Conservation (phyloP, 2,888 invertebrate species). For the Choreutis nemorana region DNA sequence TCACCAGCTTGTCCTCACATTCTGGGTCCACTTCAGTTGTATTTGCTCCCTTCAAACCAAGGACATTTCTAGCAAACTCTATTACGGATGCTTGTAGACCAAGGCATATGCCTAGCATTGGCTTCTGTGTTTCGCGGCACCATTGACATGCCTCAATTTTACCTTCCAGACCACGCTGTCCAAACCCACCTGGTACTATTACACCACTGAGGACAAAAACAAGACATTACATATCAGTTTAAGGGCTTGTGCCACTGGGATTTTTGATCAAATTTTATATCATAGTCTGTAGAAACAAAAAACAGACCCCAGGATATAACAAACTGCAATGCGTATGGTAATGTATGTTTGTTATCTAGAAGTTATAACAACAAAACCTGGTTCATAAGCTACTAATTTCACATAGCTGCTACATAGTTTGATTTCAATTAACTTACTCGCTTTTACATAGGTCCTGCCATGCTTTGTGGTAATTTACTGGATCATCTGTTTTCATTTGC, state of each 20-base stretch:
- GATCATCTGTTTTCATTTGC: slow-evolving; percentile 74
- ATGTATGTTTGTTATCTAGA: too few species aligned
- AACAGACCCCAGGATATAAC: too few species aligned
- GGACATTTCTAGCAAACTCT: slow-evolving; percentile 90
- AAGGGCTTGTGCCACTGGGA: too few species aligned
- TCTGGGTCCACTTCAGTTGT: slow-evolving; percentile 84
- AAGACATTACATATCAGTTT: too few species aligned
- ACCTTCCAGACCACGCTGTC: slow-evolving; percentile 94
- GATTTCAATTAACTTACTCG: slow-evolving; percentile 70
- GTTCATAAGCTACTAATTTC: too few species aligned
- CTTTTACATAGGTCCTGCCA: slow-evolving; percentile 91
- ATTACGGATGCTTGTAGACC: slow-evolving; percentile 97
- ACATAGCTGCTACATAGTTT: too few species aligned
- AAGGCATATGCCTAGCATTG: slow-evolving; percentile 96
- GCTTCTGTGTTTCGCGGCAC: slow-evolving; percentile 90
- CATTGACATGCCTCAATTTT: slow-evolving; percentile 93
- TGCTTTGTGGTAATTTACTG: slow-evolving; percentile 88
- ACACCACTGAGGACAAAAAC: slow-evolving; percentile 74
- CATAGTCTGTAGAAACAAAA: too few species aligned
- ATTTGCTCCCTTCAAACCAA: slow-evolving; percentile 80
- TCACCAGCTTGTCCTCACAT: slow-evolving; percentile 81
- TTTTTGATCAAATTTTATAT: too few species aligned
- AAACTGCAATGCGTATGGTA: too few species aligned
- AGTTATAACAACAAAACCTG: too few species aligned
- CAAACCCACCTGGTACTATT: slow-evolving; percentile 98